Percentiles rank a stretch among this genome's conserved stretches.
Conservation (phyloP, 1,140 invertebrate genomes). For the Sweltsa coloradensis region DNA sequence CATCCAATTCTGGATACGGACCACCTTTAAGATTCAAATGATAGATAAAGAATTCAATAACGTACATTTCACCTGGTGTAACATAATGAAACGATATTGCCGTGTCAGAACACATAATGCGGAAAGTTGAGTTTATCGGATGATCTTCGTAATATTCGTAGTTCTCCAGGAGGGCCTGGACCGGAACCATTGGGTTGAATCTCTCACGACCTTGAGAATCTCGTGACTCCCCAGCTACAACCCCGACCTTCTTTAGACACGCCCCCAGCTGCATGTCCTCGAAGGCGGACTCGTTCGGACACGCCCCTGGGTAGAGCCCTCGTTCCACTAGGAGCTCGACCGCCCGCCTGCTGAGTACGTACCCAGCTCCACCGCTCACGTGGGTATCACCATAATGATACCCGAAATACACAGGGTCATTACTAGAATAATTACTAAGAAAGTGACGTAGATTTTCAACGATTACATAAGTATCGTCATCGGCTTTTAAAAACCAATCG, state of each 20-base stretch:
- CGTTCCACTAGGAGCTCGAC: constrained; percentile 59
- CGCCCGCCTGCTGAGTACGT: constrained; percentile 76
- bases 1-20: too few species aligned
- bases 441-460: constrained; percentile 86
- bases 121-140: too few species aligned
- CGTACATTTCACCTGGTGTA: too few species aligned
- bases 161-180: too few species aligned
- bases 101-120: too few species aligned
- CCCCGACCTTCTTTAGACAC: constrained; percentile 77
- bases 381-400: constrained; percentile 84
- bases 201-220: constrained; percentile 73
- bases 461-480: constrained; percentile 89
- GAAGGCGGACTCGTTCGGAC: constrained; percentile 58
- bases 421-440: constrained; percentile 55
- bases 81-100: too few species aligned
- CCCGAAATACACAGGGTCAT: constrained; percentile 74
- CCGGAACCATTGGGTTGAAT: constrained; percentile 88
- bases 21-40: too few species aligned
- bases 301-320: constrained; percentile 54
- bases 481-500: constrained; percentile 92
- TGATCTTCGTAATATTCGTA: too few species aligned
- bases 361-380: constrained; percentile 89
- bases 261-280: constrained; percentile 88
- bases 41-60: too few species aligned
- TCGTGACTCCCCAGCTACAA: constrained; percentile 74